phyloP scores from a whole-genome alignment of 2,888 invertebrate species.

The Ptychoptera contaminata region DNA sequence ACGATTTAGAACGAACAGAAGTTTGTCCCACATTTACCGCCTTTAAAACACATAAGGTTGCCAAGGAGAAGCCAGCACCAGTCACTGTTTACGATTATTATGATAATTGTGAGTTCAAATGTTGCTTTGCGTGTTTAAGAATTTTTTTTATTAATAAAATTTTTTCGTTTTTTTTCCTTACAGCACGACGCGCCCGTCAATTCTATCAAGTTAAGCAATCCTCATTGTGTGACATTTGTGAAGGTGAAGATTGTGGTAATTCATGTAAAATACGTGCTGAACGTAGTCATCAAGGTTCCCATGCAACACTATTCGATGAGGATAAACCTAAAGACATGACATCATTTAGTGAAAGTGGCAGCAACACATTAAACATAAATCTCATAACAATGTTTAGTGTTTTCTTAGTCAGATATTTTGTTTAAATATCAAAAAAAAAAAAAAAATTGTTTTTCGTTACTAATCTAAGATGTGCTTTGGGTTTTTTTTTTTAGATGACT shows the following conservation, averaged over 20 bases:
- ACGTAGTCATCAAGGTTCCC: conserved; percentile 6
- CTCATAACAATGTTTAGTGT: too few species aligned
- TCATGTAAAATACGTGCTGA: conserved; percentile 25
- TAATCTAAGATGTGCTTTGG: too few species aligned
- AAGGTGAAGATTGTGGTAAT: conserved; percentile 37
- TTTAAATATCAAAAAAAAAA: too few species aligned
- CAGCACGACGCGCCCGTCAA: conserved; percentile 57
- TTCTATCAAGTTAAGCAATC: conserved; percentile 54
- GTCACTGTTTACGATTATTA: conserved; percentile 83
- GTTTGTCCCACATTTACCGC: conserved; percentile 75
- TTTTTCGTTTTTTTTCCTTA: conserved; percentile 9
- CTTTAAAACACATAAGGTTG: conserved; percentile 67
- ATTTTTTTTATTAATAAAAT: conserved; percentile 1
- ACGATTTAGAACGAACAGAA: conserved; percentile 43
- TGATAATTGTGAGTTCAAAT: conserved; percentile 58
- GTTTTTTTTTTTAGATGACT: too few species aligned
- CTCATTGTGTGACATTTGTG: conserved; percentile 71
- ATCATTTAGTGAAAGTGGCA: too few species aligned
- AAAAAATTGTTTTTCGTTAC: too few species aligned
- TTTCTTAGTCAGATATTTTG: too few species aligned
- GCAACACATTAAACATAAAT: too few species aligned
- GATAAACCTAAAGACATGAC: too few species aligned
- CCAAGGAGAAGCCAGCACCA: conserved; percentile 70
- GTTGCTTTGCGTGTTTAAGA: conserved; percentile 14
- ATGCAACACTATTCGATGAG: too few species aligned